Conservation (phyloP, 2,113 vertebrate species). For the Silurus asotus region DNA sequence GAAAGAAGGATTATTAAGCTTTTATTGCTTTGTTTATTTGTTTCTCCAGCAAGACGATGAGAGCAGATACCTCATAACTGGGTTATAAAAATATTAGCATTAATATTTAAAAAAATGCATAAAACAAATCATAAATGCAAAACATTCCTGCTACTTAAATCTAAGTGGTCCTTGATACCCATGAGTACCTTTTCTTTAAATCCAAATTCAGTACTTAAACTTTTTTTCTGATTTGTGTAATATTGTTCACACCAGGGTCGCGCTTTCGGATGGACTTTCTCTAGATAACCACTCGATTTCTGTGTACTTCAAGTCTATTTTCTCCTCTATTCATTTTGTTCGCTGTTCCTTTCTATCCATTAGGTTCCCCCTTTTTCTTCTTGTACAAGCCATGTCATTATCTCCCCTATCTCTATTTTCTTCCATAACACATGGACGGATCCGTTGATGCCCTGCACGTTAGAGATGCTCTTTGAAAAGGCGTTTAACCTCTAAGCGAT, state of each 20-base stretch:
- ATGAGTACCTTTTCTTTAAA: neutral
- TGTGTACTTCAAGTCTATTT: constrained; percentile 29
- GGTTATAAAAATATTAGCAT: neutral
- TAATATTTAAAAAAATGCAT: neutral
- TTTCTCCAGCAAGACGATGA: neutral
- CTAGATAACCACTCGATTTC: constrained; percentile 36
- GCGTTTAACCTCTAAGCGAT: constrained; percentile 57
- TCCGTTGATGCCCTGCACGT: constrained; percentile 16
- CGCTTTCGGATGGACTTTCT: constrained; percentile 33
- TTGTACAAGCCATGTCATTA: constrained; percentile 18
- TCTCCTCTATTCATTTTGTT: constrained; percentile 2
- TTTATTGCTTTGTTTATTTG: too few species aligned
- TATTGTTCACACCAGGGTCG: constrained; percentile 49
- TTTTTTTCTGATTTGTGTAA: constrained; percentile 17
- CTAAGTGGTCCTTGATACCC: neutral
- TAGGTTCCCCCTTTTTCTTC: neutral
- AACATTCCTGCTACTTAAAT: neutral
- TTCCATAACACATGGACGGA: neutral
- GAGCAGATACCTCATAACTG: neutral
- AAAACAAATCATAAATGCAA: neutral
- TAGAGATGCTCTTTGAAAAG: constrained; percentile 48
- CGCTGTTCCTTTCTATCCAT: constrained; percentile 7
- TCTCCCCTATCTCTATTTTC: constrained; percentile 30
- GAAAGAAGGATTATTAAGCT: too few species aligned
- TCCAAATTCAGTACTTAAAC: neutral